Conservation (phyloP, 2,113 vertebrate species). For the Tamias sibiricus region DNA sequence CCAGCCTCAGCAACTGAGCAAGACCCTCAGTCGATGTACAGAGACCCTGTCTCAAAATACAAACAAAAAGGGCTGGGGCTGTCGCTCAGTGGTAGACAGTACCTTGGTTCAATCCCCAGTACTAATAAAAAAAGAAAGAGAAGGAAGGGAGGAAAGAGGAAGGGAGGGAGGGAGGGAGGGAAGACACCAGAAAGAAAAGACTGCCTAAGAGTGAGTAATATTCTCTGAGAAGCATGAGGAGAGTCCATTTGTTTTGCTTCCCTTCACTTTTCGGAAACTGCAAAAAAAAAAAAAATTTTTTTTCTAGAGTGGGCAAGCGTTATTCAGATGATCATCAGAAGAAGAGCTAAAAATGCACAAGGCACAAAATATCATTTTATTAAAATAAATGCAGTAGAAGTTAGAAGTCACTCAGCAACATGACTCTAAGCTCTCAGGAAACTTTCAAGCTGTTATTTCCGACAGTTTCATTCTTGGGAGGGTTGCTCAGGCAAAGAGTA, state of each 20-base stretch:
- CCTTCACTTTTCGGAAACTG: neutral
- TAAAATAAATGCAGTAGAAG: neutral
- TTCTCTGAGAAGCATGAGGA: neutral
- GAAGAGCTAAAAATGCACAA: neutral
- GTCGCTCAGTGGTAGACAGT: too few species aligned
- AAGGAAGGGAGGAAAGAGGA: too few species aligned
- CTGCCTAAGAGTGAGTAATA: neutral
- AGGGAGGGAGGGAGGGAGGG: too few species aligned
- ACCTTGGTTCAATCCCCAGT: too few species aligned
- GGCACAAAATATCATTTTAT: neutral
- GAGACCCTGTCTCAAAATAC: too few species aligned
- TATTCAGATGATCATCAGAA: neutral
- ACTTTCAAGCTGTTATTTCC: neutral
- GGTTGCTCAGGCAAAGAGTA: neutral
- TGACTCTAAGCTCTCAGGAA: neutral
- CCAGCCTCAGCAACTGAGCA: too few species aligned
- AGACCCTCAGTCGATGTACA: too few species aligned
- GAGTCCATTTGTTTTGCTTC: neutral
- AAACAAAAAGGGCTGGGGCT: too few species aligned
- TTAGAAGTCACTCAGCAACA: neutral
- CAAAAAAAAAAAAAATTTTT: neutral
- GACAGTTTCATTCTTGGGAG: neutral
- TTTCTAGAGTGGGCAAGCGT: neutral
- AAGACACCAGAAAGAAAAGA: neutral
- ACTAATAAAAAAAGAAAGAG: too few species aligned